These are phyloP conservation scores for Nephrotoma flavescens DNA, from an alignment of 2,888 invertebrate genomes.

Conservation along the genomic window DNA sequence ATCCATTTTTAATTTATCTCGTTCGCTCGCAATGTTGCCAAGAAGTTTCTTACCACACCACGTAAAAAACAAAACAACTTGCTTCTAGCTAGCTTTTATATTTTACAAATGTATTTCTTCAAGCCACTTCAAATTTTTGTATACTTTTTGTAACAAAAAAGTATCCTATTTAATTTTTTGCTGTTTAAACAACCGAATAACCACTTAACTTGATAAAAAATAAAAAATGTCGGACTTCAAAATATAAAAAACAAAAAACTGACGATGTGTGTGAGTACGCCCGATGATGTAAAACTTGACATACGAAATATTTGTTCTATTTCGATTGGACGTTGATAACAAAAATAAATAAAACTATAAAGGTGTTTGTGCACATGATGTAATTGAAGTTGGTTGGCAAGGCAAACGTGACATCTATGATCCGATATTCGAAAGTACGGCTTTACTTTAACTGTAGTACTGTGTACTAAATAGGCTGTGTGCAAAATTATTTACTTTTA, in stretches of 20 bases:
- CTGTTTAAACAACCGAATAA: neutral
- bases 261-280: neutral
- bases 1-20: constrained; percentile 27
- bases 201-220: neutral
- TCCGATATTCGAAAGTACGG: neutral
- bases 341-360: neutral
- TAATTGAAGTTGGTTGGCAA: neutral
- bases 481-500: too few species aligned
- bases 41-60: neutral
- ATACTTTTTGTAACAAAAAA: neutral
- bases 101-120: neutral
- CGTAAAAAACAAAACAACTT: neutral
- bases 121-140: neutral
- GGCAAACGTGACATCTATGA: neutral
- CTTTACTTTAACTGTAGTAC: too few species aligned
- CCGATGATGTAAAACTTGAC: neutral
- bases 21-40: neutral
- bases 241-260: neutral
- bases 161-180: neutral
- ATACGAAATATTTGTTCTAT: neutral
- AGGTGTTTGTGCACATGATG: neutral
- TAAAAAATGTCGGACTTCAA: neutral
- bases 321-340: neutral
- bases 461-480: too few species aligned
- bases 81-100: neutral